A percentile compares a stretch with the other conserved stretches of the same genome.
Evolutionary conservation across 2,797 vertebrate species (phyloP).

Genomic region (Margarornis squamiger): DNA sequence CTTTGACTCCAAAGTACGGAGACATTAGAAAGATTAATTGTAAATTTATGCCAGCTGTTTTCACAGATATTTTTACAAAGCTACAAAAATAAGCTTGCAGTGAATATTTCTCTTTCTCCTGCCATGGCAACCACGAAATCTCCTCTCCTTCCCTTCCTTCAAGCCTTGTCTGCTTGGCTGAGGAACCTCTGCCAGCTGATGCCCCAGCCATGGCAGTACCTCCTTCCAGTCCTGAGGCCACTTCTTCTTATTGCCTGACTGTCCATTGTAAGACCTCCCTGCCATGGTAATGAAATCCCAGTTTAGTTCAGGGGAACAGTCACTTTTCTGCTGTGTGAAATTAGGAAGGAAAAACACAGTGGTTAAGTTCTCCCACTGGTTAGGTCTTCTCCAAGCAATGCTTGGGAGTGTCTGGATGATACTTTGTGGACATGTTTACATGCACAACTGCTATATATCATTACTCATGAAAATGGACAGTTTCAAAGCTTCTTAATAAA

Average conservation of each 20-base stretch:
- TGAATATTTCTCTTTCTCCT: conserved; percentile 20
- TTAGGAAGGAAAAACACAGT: not conserved
- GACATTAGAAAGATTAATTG: not conserved
- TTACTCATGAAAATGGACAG: not conserved
- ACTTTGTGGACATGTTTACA: not conserved
- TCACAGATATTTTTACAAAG: not conserved
- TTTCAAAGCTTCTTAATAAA: not conserved
- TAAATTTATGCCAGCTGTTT: conserved; percentile 15
- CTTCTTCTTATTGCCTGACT: not conserved
- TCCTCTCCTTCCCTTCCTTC: not conserved
- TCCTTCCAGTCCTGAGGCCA: not conserved
- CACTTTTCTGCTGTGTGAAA: not conserved
- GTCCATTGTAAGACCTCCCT: not conserved
- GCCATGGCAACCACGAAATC: conserved; percentile 12
- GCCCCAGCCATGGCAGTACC: not conserved
- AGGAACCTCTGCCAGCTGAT: not conserved
- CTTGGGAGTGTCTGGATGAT: not conserved
- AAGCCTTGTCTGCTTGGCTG: not conserved
- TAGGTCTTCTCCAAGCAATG: not conserved
- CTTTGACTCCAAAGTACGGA: not conserved
- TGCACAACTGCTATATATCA: rapidly evolving
- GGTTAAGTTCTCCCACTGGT: not conserved
- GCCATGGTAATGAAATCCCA: rapidly evolving
- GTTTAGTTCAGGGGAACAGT: not conserved
- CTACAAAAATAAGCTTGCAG: not conserved